Evolutionary conservation across 2,113 vertebrate genomes (phyloP), one percentile per base, ranked within the genome.

Genomic region (Daubentonia madagascariensis): DNA sequence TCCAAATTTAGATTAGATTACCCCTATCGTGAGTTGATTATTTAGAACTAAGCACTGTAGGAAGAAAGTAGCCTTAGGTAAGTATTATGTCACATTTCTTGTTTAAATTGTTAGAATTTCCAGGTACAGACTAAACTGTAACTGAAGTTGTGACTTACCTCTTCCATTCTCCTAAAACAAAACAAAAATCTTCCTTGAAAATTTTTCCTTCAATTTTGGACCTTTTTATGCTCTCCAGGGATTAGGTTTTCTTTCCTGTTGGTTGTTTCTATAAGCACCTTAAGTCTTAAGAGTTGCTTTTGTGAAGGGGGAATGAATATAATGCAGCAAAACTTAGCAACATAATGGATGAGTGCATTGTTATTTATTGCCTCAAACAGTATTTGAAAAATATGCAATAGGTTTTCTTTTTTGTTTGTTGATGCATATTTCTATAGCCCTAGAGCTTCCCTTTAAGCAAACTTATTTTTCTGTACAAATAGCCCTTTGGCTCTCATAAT

Each of bases 1-100:
- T 95, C 57, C 68, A 89, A 59, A 96, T 92, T 91, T 57, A 87
- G n/a, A 40, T 35, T 25, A 76, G 35, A 90, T 67, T 76, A 76
- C 30, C 4, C 85, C 61, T 18, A 3, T 25, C 25, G 4, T 87
- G 25, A 87, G 35, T 40, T 52, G 67, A 83, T 73, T 78, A 40
- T 68, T 94, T 65, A 92, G 16, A 96, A 43, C 22, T 80, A 59
- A 68, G 1, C 20, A 85, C 18, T 35, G 6, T 12, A 68, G 22
- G 32, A 45, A 54, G 32, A 91, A 91, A 76, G 12, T 48, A 95
- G 75, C 28, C 50, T 65, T 85, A 23, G 6, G 54, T 94, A 79
- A 96, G 76, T 22, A 93, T 6, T 37, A 45, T 91, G 81, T 45
- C 79, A 93, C 16, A 28, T 18, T 35, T 73, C n/a, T 57, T 61